These are phyloP conservation scores for Ptychochromis oligacanthus DNA, from an alignment of 2,113 vertebrate genomes.

Conservation along the genomic window DNA sequence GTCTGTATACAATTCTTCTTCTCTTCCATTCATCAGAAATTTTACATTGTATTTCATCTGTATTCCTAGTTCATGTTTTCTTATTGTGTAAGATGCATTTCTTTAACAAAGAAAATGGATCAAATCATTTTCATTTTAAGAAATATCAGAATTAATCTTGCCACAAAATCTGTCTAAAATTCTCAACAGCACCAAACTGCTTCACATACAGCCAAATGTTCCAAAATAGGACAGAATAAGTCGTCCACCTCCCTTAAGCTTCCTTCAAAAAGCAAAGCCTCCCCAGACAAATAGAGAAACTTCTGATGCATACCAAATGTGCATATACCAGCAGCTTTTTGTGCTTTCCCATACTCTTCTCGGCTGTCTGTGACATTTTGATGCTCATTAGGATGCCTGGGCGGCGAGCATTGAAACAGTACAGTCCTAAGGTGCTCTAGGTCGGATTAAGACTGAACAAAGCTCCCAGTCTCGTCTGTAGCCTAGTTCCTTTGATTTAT, in stretches of 20 bases:
- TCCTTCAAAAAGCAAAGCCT: slow-evolving; percentile 32
- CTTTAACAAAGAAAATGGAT: neutral
- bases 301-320: slow-evolving; percentile 61
- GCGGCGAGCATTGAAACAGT: slow-evolving; percentile 12
- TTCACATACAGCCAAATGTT: neutral
- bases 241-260: slow-evolving; percentile 1
- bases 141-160: neutral
- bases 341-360: slow-evolving; percentile 31
- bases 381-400: slow-evolving; percentile 68
- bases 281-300: slow-evolving; percentile 28
- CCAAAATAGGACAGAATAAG: neutral
- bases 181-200: neutral
- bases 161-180: neutral
- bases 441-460: slow-evolving; percentile 58
- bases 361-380: slow-evolving; percentile 57
- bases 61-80: neutral
- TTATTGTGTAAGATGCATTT: neutral
- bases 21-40: neutral
- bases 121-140: too few relatives aligned
- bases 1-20: too few relatives aligned
- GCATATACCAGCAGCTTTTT: slow-evolving; percentile 22
- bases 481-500: slow-evolving; percentile 61
- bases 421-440: slow-evolving; percentile 34
- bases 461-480: slow-evolving; percentile 8
- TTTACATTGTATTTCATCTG: neutral